Base-by-base conservation (phyloP, 2,797 vertebrate genomes). In the Moxostoma hubbsi region DNA sequence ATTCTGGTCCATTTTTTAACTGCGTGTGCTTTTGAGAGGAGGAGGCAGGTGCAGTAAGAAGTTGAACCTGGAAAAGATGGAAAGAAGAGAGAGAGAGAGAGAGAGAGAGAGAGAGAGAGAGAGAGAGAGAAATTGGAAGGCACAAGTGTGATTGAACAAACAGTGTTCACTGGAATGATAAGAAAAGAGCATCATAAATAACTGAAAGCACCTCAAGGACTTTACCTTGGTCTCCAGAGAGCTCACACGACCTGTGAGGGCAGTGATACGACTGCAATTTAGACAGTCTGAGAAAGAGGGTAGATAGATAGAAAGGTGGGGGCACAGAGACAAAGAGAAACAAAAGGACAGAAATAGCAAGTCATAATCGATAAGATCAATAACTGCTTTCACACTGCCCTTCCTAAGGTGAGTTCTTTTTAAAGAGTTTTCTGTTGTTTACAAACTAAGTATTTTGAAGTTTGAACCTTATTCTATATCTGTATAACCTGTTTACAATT, bases 201-300 rank as follows among this genome's bases (percentile, higher is more conserved):
- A 36, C 0, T 73, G 46, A 65, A 80, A 73, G 53, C 45, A 50
- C 47, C 63, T 72, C 46, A 67, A 47, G 45, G 62, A 15, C 68
- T 79, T 82, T 47, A 97, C 97, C 95, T 97, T 97, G 0, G 90
- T 85, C 86, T 99, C 97, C 57, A 99, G 91, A 1, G 92, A 92
- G 87, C 86, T 90, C 59, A 98, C 92, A 8, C 94, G 91, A 69
- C 96, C 93, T 0, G 90, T 92, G 80, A 98, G 82, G 84, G 95
- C 95, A 4, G 92, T 90, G 46, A 97, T 87, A 43, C 86, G 92
- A 91, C 95, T 98, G 92, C 97, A 99, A 91, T 98, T 99, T 73
- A 96, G 89, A 89, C 97, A 98, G 89, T 88, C 97, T 98, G 81
- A 85, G 80, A 84, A 63, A 75, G 7, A 85, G 5, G 65, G 1